Base-by-base conservation (phyloP, 2,797 vertebrate species). In the Pipistrellus kuhlii region DNA sequence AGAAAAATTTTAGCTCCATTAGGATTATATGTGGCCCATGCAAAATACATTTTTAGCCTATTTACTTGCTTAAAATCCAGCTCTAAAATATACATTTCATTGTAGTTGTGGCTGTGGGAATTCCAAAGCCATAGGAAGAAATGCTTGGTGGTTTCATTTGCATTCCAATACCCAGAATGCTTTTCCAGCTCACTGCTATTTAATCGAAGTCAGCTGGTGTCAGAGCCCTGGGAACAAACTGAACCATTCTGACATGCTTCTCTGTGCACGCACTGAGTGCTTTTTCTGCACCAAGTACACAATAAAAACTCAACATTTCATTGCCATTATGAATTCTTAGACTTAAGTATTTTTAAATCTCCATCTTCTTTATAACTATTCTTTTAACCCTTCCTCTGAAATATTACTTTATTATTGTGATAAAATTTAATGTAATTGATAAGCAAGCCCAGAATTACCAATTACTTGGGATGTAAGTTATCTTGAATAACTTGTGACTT, bases 131-230 rank as follows among this genome's bases (percentile, higher is more conserved):
- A 94, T 92, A 88, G 93, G 95, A 96, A 97, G 94, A 97, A 96
- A 95, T 95, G 96, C 93, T 97, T 96, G 77, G 76, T 95, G 85
- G 93, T 80, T 90, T 95, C n/a, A 96, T 97, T 96, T 97, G 89
- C 96, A 96, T 97, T 64, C 87, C 96, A 96, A 95, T 96, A 97
- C 95, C 95, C 96, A 96, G 95, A 93, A 93, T 97, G 96, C 96
- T 96, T 97, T 98, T 97, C 93, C 93, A 97, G 85, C 94, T 97
- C 95, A 96, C 83, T 96, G 95, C 94, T 96, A 88, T 96, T 95
- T 93, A 95, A 97, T 97, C 68, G 77, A 96, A 97, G 94, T 97
- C 96, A 97, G 94, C 95, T 96, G 96, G 96, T 96, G 78, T 96
- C 95, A 95, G 94, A 96, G 95, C 94, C 90, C 91, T 91, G 91